Percentiles rank a stretch among this genome's conserved stretches.
Conservation (phyloP, 1,140 invertebrate species). For the Atta cephalotes region DNA sequence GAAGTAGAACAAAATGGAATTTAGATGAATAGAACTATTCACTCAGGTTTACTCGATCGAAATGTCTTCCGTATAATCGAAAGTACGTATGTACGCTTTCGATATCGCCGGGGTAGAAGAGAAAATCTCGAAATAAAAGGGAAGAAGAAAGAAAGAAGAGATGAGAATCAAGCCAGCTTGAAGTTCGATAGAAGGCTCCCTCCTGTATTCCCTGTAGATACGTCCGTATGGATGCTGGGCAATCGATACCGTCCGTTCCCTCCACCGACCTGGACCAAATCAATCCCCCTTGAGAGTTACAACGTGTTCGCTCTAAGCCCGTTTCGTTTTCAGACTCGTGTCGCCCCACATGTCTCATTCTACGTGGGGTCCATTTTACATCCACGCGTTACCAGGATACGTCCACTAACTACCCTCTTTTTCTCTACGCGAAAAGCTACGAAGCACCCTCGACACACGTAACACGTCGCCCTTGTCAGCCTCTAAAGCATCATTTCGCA, state of each 20-base stretch:
- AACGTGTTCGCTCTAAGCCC: conserved; percentile 56
- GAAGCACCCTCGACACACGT: conserved; percentile 42
- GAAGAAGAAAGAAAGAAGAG: conserved; percentile 56
- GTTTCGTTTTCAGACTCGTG: conserved; percentile 68
- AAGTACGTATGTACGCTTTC: conserved; percentile 10
- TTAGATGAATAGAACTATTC: conserved; percentile 15
- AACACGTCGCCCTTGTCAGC: background rate
- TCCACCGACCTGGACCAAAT: conserved; percentile 74
- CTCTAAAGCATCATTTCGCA: conserved; percentile 49
- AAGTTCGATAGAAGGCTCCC: conserved; percentile 41
- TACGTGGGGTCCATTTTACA: conserved; percentile 14
- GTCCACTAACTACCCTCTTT: conserved; percentile 76
- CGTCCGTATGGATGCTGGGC: conserved; percentile 67
- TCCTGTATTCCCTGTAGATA: conserved; percentile 45
- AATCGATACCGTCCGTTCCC: conserved; percentile 79
- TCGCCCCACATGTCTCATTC: conserved; percentile 32
- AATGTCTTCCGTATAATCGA: conserved; percentile 16
- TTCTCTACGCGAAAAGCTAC: conserved; percentile 40
- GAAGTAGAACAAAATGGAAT: conserved; percentile 41
- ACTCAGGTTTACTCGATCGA: background rate
- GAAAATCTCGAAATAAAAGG: conserved; percentile 10
- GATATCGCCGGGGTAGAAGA: background rate
- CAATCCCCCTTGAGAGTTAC: conserved; percentile 77
- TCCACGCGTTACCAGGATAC: conserved; percentile 63
- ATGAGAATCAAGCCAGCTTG: conserved; percentile 41